Evolutionary conservation across 1,140 invertebrate species (phyloP).

Genomic region (Ceratina calcarata): DNA sequence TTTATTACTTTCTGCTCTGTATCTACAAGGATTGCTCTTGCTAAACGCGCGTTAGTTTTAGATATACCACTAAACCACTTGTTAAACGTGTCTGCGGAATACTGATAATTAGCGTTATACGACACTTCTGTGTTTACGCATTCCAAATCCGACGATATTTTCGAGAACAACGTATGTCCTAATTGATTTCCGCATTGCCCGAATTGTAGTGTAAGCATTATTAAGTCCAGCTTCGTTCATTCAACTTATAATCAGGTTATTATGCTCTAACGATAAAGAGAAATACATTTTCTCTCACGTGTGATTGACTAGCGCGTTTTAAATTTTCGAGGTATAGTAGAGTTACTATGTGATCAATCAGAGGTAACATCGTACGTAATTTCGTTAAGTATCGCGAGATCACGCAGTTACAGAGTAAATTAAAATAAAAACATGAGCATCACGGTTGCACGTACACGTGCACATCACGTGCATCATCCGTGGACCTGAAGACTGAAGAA

Average conservation of each 20-base stretch:
- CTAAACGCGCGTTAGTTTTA: slow-evolving; percentile 69
- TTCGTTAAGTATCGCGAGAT: too few species aligned
- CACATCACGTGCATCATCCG: too few species aligned
- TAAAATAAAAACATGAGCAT: too few species aligned
- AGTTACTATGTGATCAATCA: neutral
- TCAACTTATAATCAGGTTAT: neutral
- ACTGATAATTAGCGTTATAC: slow-evolving; percentile 63
- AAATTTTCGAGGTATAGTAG: neutral
- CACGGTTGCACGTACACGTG: too few species aligned
- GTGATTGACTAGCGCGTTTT: neutral
- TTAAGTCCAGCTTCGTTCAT: neutral
- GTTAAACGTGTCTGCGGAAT: slow-evolving; percentile 69
- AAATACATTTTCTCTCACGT: neutral
- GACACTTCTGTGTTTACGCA: slow-evolving; percentile 58
- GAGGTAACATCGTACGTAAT: too few species aligned
- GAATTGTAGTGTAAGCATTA: slow-evolving; percentile 80
- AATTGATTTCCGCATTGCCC: slow-evolving; percentile 84
- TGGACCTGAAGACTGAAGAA: too few species aligned
- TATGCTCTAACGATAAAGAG: neutral
- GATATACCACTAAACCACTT: slow-evolving; percentile 78
- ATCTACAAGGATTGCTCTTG: slow-evolving; percentile 80
- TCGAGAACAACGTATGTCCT: slow-evolving; percentile 77
- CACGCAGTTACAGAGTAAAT: too few species aligned
- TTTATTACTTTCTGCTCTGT: slow-evolving; percentile 81
- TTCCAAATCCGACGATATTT: slow-evolving; percentile 77